Evolutionary conservation across 2,113 vertebrate genomes (phyloP).

Genomic region (Xiphophorus hellerii): DNA sequence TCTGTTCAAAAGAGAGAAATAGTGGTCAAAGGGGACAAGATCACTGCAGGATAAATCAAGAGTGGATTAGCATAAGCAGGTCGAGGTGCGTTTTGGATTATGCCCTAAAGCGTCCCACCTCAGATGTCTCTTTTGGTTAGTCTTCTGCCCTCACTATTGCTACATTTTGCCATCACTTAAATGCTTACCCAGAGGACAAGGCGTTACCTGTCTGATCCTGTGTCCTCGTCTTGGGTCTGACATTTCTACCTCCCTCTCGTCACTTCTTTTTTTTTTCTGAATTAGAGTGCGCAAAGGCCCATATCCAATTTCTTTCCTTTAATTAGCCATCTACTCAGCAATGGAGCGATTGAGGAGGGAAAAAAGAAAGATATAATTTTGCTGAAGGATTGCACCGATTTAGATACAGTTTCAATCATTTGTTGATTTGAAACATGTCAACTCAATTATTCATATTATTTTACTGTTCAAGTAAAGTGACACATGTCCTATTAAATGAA

Average conservation of each 20-base stretch:
- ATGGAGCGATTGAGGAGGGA: slow-evolving; percentile 32
- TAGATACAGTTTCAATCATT: slow-evolving; percentile 64
- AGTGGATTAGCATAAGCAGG: slow-evolving; percentile 38
- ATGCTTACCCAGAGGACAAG: slow-evolving; percentile 45
- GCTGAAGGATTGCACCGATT: slow-evolving; percentile 68
- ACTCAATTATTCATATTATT: slow-evolving; percentile 16
- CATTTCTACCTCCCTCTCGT: not conserved
- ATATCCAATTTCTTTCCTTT: slow-evolving; percentile 78
- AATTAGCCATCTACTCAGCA: slow-evolving; percentile 70
- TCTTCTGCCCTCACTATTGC: slow-evolving; percentile 31
- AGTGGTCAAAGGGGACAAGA: slow-evolving; percentile 42
- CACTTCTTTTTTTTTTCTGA: slow-evolving; percentile 21
- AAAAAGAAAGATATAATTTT: slow-evolving; percentile 62
- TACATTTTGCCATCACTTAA: slow-evolving; percentile 23
- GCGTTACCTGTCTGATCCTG: slow-evolving; percentile 43
- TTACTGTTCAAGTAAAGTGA: not conserved
- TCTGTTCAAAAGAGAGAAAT: slow-evolving; percentile 54
- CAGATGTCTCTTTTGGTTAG: slow-evolving; percentile 34
- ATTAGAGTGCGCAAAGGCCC: slow-evolving; percentile 71
- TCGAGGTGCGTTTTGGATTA: slow-evolving; percentile 37
- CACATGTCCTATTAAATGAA: no score
- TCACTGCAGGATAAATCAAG: slow-evolving; percentile 49
- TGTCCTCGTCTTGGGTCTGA: slow-evolving; percentile 51
- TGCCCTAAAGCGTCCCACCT: slow-evolving; percentile 35
- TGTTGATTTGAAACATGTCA: slow-evolving; percentile 33